Conservation (phyloP, 2,888 invertebrate species). For the Chalcosyrphus nemorum region DNA sequence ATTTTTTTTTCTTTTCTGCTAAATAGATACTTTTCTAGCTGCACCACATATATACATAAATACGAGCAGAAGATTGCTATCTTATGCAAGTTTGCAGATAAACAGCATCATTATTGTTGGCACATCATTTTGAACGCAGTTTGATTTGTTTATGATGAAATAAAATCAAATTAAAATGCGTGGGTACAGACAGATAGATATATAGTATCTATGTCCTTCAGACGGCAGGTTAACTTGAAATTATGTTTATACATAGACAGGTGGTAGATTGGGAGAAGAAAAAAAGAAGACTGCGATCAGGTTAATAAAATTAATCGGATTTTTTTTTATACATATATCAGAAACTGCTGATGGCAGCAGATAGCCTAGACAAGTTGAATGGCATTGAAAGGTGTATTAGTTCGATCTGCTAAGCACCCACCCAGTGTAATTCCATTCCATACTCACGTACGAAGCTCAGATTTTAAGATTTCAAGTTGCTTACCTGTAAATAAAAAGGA, state of each 20-base stretch:
- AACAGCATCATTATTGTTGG: slow-evolving; percentile 41
- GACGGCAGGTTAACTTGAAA: slow-evolving; percentile 4
- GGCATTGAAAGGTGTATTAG: neutral
- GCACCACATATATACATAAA: neutral
- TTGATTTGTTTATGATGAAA: slow-evolving; percentile 71
- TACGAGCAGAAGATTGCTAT: slow-evolving; percentile 40
- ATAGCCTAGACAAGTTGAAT: neutral
- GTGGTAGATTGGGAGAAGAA: too few relatives aligned
- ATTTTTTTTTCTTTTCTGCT: slow-evolving; percentile 35
- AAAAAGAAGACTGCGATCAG: too few relatives aligned
- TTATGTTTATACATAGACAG: neutral
- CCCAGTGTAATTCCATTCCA: too few relatives aligned
- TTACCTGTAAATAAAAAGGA: slow-evolving; percentile 55
- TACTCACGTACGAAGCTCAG: slow-evolving; percentile 21
- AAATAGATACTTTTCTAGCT: slow-evolving; percentile 36
- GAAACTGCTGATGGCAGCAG: neutral
- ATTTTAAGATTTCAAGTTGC: slow-evolving; percentile 19
- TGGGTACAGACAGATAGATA: too few relatives aligned
- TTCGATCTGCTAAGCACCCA: neutral
- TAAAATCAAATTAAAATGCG: slow-evolving; percentile 41
- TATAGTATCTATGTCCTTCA: slow-evolving; percentile 14
- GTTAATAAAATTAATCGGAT: too few relatives aligned
- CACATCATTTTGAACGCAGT: slow-evolving; percentile 41
- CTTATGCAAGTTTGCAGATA: slow-evolving; percentile 38
- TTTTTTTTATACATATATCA: too few relatives aligned